These are phyloP conservation scores for Escarpia spicata DNA, from an alignment of 2,888 invertebrate species.

Conservation along the genomic window DNA sequence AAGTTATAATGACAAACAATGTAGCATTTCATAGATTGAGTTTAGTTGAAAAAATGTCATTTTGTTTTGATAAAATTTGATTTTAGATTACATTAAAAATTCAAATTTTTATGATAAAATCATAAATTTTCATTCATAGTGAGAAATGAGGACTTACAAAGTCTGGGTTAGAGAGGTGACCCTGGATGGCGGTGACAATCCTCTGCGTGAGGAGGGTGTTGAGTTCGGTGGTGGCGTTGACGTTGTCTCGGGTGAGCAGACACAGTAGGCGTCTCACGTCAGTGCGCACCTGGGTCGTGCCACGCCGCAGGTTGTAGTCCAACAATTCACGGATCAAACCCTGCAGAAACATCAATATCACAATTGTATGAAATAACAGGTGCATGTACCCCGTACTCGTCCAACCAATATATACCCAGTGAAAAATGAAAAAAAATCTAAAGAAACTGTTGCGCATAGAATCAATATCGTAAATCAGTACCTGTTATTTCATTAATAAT, in stretches of 20 bases:
- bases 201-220: slow-evolving; percentile 84
- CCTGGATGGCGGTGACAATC: slow-evolving; percentile 73
- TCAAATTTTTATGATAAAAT: too few species aligned
- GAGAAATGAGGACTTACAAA: slow-evolving; percentile 62
- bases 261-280: slow-evolving; percentile 90
- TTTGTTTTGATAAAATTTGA: too few species aligned
- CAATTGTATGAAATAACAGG: background rate
- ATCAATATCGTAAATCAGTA: too few species aligned
- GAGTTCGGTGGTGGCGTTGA: slow-evolving; percentile 82
- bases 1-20: too few species aligned
- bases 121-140: background rate
- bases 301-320: slow-evolving; percentile 88
- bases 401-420: too few species aligned
- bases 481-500: too few species aligned
- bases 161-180: slow-evolving; percentile 72
- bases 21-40: too few species aligned
- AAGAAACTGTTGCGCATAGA: too few species aligned
- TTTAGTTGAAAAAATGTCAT: too few species aligned
- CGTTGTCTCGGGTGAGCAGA: slow-evolving; percentile 86
- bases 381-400: background rate
- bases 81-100: too few species aligned
- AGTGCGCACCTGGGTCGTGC: slow-evolving; percentile 76
- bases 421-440: too few species aligned
- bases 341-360: slow-evolving; percentile 44
- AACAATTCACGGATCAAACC: slow-evolving; percentile 90